Evolutionary conservation across 2,888 invertebrate species (phyloP), one percentile per base, ranked within the genome.

Genomic region (Eupelmus urozonus): DNA sequence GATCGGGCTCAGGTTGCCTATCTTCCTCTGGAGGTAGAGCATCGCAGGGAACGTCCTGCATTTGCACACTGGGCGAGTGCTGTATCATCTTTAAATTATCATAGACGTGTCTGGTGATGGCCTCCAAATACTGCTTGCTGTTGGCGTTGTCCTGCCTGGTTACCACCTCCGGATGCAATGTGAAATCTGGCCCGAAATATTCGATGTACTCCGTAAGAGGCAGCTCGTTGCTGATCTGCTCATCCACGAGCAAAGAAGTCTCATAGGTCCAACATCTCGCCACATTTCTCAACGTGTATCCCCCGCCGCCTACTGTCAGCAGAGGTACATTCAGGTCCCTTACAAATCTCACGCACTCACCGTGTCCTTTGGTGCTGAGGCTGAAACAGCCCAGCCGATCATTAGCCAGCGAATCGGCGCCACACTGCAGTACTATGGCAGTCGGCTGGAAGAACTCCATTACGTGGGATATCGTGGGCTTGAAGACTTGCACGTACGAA

Each of bases 211-310:
- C 98, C 0, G 96, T 97, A 88, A 96, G 96, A 0, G 99, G 99
- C 51, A 99, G 92, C 87, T 99, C 98, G 88, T 98, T 97, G 65
- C 95, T 96, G 76, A 99, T 97, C 79, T 94, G 94, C 86, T 98
- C 97, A 86, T 98, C 98, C 0, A 98, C 94, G 1, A 99, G 90
- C 0, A 99, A 91, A 0, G 98, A 97, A 0, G 99, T 99, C 90
- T 99, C 99, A 85, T 98, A 98, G 0, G 99, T 98, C 99, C 99
- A 99, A 89, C 98, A 99, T 3, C 99, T 92, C 0, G 99, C 99
- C 0, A 99, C 99, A 89, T 99, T 99, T 34, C 98, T 92, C 27
- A 98, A 91, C 0, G 98, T 99, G 89, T 99, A 99, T 1, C 95
- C 93, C 7, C 94, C 94, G 0, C 95, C 95, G 13, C 95, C 98